A percentile compares a stretch with the other conserved stretches of the same genome.
Conservation (phyloP, 1,140 invertebrate species). For the Diorhabda elongata region DNA sequence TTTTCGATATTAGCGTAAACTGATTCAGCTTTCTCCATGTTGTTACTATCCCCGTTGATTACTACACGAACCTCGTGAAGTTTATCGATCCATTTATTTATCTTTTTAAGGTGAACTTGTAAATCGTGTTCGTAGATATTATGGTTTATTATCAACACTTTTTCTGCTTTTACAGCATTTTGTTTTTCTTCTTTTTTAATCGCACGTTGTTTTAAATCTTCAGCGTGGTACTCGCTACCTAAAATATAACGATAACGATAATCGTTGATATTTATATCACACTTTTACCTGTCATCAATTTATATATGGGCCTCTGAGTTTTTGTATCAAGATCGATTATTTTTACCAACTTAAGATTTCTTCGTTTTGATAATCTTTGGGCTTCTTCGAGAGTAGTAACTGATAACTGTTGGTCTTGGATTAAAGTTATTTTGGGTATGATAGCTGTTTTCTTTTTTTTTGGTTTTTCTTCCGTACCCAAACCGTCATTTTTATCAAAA, state of each 20-base stretch:
- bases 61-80: slow-evolving; percentile 57
- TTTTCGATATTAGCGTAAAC: slow-evolving; percentile 53
- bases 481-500: neutral
- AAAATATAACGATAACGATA: neutral
- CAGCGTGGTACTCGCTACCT: slow-evolving; percentile 38
- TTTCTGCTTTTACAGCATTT: slow-evolving; percentile 51
- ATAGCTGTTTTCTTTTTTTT: slow-evolving; percentile 36
- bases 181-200: slow-evolving; percentile 35
- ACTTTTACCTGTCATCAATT: slow-evolving; percentile 48
- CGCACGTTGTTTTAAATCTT: slow-evolving; percentile 46
- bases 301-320: slow-evolving; percentile 59
- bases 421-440: slow-evolving; percentile 43
- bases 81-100: slow-evolving; percentile 60
- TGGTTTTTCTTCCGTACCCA: slow-evolving; percentile 13
- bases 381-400: slow-evolving; percentile 52
- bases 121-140: slow-evolving; percentile 64
- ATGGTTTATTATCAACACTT: slow-evolving; percentile 56
- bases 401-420: slow-evolving; percentile 34
- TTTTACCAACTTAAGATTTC: slow-evolving; percentile 62
- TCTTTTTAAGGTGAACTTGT: slow-evolving; percentile 56
- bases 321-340: slow-evolving; percentile 59
- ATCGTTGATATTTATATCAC: neutral
- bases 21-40: slow-evolving; percentile 49
- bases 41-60: slow-evolving; percentile 51
- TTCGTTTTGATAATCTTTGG: slow-evolving; percentile 56